Conservation (phyloP, 2,797 vertebrate species). For the Danio aesculapii region DNA sequence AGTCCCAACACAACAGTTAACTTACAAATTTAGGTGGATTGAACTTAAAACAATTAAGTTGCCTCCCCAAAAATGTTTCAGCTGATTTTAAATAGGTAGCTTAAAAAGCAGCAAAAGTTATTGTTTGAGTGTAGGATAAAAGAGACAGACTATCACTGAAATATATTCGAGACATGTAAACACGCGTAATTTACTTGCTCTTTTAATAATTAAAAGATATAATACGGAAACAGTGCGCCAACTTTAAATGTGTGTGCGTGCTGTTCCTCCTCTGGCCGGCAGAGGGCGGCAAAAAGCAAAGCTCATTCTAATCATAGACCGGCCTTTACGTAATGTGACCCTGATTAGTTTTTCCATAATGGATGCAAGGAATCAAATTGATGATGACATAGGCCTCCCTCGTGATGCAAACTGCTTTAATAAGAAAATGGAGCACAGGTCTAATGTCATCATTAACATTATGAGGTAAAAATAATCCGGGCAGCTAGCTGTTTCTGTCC, state of each 20-base stretch:
- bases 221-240: not conserved
- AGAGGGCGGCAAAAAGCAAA: constrained; percentile 44
- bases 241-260: not conserved
- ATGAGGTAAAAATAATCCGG: constrained; percentile 1
- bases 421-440: constrained; percentile 3
- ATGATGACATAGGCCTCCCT: not conserved
- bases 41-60: too few species aligned
- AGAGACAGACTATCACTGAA: too few species aligned
- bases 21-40: too few species aligned
- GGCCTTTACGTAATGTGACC: constrained; percentile 31
- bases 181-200: too few species aligned
- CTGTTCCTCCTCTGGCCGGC: constrained; percentile 12
- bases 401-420: constrained; percentile 3
- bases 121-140: too few species aligned
- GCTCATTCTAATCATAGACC: constrained; percentile 1
- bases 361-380: constrained; percentile 19
- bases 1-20: too few species aligned
- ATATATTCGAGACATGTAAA: too few species aligned
- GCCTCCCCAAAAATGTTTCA: too few species aligned
- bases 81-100: too few species aligned
- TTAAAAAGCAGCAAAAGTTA: too few species aligned
- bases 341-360: constrained; percentile 26
- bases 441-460: not conserved
- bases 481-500: not conserved
- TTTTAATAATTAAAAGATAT: too few species aligned